These are phyloP conservation scores for Zele albiditarsus DNA, from an alignment of 2,888 invertebrate genomes.

Conservation along the genomic window DNA sequence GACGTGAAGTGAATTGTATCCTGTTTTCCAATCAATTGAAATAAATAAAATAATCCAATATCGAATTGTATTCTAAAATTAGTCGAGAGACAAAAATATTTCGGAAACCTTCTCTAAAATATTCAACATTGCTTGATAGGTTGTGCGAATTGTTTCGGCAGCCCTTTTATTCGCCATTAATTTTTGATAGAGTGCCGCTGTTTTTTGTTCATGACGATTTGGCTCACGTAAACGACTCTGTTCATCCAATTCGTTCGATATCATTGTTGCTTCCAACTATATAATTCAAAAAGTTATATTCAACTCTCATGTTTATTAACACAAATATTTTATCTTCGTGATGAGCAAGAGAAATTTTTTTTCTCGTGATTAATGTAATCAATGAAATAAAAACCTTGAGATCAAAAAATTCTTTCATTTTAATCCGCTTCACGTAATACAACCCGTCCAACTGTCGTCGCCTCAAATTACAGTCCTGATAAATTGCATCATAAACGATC, in stretches of 20 bases:
- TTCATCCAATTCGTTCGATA: conserved; percentile 52
- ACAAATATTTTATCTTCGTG: neutral
- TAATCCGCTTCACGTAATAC: conserved; percentile 76
- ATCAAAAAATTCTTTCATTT: conserved; percentile 76
- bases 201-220: conserved; percentile 54
- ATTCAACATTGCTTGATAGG: conserved; percentile 78
- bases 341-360: neutral
- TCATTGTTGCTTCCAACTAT: conserved; percentile 57
- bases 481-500: conserved; percentile 77
- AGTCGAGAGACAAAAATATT: neutral
- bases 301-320: conserved; percentile 22
- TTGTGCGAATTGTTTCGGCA: conserved; percentile 78
- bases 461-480: conserved; percentile 79
- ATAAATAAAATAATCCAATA: conserved; percentile 12
- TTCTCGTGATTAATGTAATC: conserved; percentile 8
- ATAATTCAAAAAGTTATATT: conserved; percentile 53
- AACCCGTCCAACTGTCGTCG: conserved; percentile 79
- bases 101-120: conserved; percentile 77
- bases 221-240: conserved; percentile 43
- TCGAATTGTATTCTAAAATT: conserved; percentile 27
- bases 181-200: conserved; percentile 75
- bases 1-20: conserved; percentile 80
- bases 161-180: conserved; percentile 79
- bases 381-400: conserved; percentile 73
- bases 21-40: conserved; percentile 67